A percentile compares a stretch with the other conserved stretches of the same genome.
phyloP scores from a whole-genome alignment of 1,140 invertebrate species.

The Polypedilum vanderplanki region DNA sequence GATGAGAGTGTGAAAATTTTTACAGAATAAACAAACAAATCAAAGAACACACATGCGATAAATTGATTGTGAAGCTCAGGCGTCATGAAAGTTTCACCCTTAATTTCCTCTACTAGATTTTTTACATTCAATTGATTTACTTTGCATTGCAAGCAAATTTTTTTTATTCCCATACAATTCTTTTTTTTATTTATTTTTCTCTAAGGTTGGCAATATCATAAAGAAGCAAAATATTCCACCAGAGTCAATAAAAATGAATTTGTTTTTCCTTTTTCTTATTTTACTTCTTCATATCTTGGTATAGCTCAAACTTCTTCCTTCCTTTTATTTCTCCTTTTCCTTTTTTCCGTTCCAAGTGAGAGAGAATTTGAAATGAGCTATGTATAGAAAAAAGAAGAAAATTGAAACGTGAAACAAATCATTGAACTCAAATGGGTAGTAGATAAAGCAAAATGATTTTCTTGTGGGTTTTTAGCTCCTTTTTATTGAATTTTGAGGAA shows the following conservation, averaged over 20 bases:
- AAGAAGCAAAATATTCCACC: not conserved
- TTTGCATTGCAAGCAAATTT: not conserved
- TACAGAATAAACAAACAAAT: too few species aligned
- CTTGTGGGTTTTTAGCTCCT: too few species aligned
- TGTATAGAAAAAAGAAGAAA: not conserved
- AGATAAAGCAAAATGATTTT: too few species aligned
- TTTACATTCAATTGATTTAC: constrained; percentile 7
- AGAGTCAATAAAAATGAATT: constrained; percentile 4
- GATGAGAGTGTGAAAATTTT: too few species aligned
- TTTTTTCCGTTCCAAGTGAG: not conserved
- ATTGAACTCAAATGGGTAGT: constrained; percentile 10
- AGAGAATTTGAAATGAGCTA: not conserved
- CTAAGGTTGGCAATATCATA: not conserved
- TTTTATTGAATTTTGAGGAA: too few species aligned
- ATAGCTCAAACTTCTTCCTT: not conserved
- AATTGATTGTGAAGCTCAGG: not conserved
- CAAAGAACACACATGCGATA: too few species aligned
- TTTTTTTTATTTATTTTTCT: not conserved
- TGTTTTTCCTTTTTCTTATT: not conserved
- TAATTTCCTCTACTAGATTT: constrained; percentile 1
- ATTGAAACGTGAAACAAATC: not conserved
- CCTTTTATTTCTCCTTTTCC: not conserved
- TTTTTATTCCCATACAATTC: not conserved
- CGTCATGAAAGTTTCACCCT: constrained; percentile 9
- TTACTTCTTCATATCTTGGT: not conserved